Base-by-base conservation (phyloP, 2,113 vertebrate species). In the Setophaga kirtlandii region DNA sequence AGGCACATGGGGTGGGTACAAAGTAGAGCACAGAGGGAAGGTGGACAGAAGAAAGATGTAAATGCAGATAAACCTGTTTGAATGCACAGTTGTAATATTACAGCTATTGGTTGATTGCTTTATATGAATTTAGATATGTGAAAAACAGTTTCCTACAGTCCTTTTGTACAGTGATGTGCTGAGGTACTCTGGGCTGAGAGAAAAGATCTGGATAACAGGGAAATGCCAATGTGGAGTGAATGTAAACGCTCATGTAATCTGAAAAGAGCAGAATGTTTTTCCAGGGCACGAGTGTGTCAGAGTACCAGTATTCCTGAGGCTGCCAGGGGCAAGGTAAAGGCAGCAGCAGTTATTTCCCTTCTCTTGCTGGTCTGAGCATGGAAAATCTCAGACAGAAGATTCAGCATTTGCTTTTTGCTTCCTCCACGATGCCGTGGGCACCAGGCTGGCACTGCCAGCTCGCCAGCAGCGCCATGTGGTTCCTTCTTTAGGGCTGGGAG, bases 1-100 rank as follows among this genome's bases (percentile, higher is more conserved):
- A 0, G 1, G 11, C 17, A 31, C 33, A 33, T 10, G 49, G 15
- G 37, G 28, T 22, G 15, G 27, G 11, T 10, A 15, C 0, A 0
- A 30, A 81, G 46, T 6, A 76, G 19, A 80, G 44, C 24, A 15
- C 37, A 12, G 35, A 0, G n/a, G 21, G 22, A 83, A 56, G 24
- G 5, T 41, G 79, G 31, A 11, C 12, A 56, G 31, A 41, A 85
- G 15, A 12, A 47, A 64, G 21, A 16, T 13, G 10, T 10, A 41
- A 70, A 63, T 50, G 47, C 41, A 93, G 49, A 7, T 41, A 5
- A 14, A 33, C 35, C 53, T 59, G 6, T 41, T 42, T 0, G 1
- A 60, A 37, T 20, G 60, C n/a, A 28, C 37, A n/a, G 7, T 9
- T 87, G 44, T 11, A n/a, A 8, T 25, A 6, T 31, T 41, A 15